These are phyloP conservation scores for Phytoseiulus persimilis DNA, from an alignment of 2,888 invertebrate species.

Conservation along the genomic window DNA sequence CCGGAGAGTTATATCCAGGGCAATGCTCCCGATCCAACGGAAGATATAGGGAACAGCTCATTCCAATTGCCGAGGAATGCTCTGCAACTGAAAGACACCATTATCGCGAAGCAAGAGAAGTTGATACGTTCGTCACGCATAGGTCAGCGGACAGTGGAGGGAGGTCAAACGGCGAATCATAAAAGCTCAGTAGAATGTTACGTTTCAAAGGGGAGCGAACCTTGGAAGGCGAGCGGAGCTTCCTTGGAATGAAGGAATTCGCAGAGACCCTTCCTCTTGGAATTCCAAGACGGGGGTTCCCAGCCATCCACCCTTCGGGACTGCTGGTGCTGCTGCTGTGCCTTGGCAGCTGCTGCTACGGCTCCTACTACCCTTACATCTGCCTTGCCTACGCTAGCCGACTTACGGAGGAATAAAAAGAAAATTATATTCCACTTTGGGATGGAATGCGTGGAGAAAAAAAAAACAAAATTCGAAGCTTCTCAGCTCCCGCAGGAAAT, in stretches of 20 bases:
- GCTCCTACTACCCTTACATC: neutral
- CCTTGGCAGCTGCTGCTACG: neutral
- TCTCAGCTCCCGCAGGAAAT: neutral
- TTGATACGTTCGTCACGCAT: neutral
- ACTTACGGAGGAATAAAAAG: neutral
- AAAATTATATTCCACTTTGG: neutral
- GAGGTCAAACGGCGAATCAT: neutral
- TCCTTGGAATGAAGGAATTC: neutral
- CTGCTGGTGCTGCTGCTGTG: neutral
- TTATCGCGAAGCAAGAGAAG: neutral
- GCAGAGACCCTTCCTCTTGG: neutral
- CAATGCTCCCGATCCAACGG: neutral
- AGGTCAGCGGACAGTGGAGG: neutral
- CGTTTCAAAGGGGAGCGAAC: neutral
- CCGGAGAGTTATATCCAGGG: neutral
- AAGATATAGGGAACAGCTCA: neutral
- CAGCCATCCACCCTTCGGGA: neutral
- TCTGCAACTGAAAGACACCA: neutral
- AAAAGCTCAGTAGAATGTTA: neutral
- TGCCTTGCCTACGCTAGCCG: neutral
- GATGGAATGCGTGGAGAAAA: neutral
- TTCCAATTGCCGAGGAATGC: neutral
- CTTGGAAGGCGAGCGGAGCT: neutral
- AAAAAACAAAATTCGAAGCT: neutral
- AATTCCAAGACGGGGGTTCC: neutral